Evolutionary conservation across 2,888 invertebrate species (phyloP).

Genomic region (Drosophila limbata): DNA sequence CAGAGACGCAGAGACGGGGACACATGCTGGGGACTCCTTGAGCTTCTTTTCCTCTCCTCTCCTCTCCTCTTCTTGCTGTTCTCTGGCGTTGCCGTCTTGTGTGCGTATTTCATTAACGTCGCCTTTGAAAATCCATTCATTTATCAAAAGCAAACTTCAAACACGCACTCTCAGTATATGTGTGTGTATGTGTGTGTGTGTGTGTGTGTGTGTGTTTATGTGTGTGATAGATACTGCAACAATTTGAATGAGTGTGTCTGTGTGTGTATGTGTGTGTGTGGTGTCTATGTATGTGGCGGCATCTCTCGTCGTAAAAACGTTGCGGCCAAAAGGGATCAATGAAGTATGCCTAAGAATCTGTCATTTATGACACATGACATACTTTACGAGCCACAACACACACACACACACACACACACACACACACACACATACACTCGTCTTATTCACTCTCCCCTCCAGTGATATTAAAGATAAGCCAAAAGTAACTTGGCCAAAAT

Average conservation of each 20-base stretch:
- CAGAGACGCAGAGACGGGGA: slow-evolving; percentile 13
- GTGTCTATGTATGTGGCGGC: slow-evolving; percentile 10
- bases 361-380: slow-evolving; percentile 82
- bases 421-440: no score
- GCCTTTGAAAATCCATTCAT: slow-evolving; percentile 79
- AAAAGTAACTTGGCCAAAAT: slow-evolving; percentile 65
- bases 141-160: slow-evolving; percentile 79
- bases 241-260: slow-evolving; percentile 50
- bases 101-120: slow-evolving; percentile 78
- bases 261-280: slow-evolving; percentile 18
- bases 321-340: slow-evolving; percentile 75
- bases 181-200: slow-evolving; percentile 20
- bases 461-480: slow-evolving; percentile 75
- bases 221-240: slow-evolving; percentile 66
- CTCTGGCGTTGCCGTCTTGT: slow-evolving; percentile 37
- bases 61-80: neutral
- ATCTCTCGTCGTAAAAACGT: slow-evolving; percentile 50
- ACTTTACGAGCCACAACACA: slow-evolving; percentile 62
- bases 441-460: no score
- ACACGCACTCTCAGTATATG: slow-evolving; percentile 56
- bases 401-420: neutral
- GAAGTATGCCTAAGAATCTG: slow-evolving; percentile 81
- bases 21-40: slow-evolving; percentile 25
- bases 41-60: neutral
- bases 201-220: slow-evolving; percentile 20